Evolutionary conservation across 2,888 invertebrate genomes (phyloP).

Genomic region (Drosophila barbarae): DNA sequence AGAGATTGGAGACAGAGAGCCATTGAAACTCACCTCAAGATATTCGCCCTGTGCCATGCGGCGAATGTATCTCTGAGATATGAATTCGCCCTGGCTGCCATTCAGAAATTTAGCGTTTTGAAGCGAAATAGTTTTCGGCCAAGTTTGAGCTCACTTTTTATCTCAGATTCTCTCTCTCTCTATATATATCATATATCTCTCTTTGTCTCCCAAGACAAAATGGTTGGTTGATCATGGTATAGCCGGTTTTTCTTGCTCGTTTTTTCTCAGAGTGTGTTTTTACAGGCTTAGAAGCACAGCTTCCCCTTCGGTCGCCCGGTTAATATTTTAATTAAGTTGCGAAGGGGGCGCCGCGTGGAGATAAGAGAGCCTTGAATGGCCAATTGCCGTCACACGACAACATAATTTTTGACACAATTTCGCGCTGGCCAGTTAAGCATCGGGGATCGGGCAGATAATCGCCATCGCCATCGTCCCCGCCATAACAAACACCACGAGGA

Average conservation of each 20-base stretch:
- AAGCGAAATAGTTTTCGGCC: slow-evolving; percentile 39
- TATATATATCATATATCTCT: background rate
- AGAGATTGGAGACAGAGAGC: slow-evolving; percentile 8
- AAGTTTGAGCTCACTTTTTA: slow-evolving; percentile 27
- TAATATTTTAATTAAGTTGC: slow-evolving; percentile 69
- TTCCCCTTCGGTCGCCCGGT: slow-evolving; percentile 11
- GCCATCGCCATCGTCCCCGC: slow-evolving; percentile 19
- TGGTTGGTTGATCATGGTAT: slow-evolving; percentile 69
- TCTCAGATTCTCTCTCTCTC: background rate
- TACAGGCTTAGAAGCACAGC: slow-evolving; percentile 1
- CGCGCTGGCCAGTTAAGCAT: slow-evolving; percentile 49
- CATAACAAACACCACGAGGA: slow-evolving; percentile 61
- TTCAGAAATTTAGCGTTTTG: slow-evolving; percentile 63
- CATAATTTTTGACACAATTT: slow-evolving; percentile 74
- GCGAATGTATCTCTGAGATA: slow-evolving; percentile 41
- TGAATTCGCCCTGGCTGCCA: slow-evolving; percentile 38
- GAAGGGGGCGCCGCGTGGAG: slow-evolving; percentile 26
- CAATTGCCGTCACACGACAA: slow-evolving; percentile 53
- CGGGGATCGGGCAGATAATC: slow-evolving; percentile 60
- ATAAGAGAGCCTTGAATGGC: slow-evolving; percentile 35
- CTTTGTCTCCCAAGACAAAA: slow-evolving; percentile 59
- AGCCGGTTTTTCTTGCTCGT: slow-evolving; percentile 50
- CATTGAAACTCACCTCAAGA: slow-evolving; percentile 59
- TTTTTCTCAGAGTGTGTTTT: slow-evolving; percentile 12
- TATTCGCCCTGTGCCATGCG: slow-evolving; percentile 37